A percentile compares a stretch with the other conserved stretches of the same genome.
phyloP scores from a whole-genome alignment of 2,888 invertebrate genomes.

The Apocheima hispidaria region DNA sequence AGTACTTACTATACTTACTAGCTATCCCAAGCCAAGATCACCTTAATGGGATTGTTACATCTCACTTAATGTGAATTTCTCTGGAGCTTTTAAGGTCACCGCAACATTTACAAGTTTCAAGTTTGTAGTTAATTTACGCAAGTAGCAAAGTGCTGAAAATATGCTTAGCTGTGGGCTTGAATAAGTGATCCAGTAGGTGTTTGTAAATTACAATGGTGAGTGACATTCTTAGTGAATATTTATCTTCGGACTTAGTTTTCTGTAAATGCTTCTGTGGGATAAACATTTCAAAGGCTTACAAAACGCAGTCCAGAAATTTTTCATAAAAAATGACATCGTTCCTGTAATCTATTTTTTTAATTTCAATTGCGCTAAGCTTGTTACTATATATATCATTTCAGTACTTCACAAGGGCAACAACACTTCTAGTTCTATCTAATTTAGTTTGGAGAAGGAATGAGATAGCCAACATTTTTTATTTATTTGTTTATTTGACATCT shows the following conservation, averaged over 20 bases:
- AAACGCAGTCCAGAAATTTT: no score
- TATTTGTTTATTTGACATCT: no score
- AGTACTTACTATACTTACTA: conserved; percentile 9
- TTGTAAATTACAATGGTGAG: background rate
- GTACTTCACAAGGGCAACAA: no score
- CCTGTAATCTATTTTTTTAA: no score
- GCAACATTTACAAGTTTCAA: conserved; percentile 11
- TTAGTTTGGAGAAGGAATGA: no score
- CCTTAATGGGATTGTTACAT: conserved; percentile 17
- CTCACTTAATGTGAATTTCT: conserved; percentile 11
- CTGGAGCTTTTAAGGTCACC: conserved; percentile 8
- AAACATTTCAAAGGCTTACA: background rate
- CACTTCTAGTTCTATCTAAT: no score
- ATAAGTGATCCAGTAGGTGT: background rate
- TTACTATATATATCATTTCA: no score
- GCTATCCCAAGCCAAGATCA: conserved; percentile 8
- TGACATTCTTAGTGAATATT: no score
- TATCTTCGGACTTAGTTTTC: no score
- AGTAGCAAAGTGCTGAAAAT: conserved; percentile 4
- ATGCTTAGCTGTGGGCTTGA: background rate
- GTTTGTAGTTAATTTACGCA: conserved; percentile 7
- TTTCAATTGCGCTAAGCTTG: no score
- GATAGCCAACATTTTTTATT: no score
- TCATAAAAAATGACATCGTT: no score
- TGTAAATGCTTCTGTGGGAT: background rate